phyloP scores from a whole-genome alignment of 2,888 invertebrate species.

The Synanthedon vespiformis region DNA sequence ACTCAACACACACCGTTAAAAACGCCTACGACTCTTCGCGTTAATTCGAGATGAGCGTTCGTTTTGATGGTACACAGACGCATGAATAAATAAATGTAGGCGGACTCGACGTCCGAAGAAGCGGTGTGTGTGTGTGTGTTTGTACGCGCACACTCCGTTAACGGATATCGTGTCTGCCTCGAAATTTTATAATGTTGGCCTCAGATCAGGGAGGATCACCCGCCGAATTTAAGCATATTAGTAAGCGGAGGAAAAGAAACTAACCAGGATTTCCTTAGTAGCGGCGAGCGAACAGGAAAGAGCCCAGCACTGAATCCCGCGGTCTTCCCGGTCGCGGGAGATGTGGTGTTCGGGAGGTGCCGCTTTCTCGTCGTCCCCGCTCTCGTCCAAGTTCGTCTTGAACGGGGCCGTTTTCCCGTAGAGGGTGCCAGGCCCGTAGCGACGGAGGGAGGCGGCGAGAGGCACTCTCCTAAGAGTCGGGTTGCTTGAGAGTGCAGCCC shows the following conservation, averaged over 20 bases:
- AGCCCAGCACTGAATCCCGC: background rate
- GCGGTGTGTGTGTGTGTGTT: too few species aligned
- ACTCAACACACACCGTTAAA: too few species aligned
- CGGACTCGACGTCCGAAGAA: background rate
- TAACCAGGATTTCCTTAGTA: conserved; percentile 73
- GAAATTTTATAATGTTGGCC: background rate
- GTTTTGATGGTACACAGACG: background rate
- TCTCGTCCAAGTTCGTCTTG: background rate
- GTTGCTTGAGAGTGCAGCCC: background rate
- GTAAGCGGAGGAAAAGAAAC: conserved; percentile 75
- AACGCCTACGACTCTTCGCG: background rate
- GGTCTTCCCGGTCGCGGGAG: background rate
- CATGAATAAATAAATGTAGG: background rate
- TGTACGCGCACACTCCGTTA: background rate
- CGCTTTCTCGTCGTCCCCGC: background rate
- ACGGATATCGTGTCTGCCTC: background rate
- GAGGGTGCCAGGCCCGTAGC: conserved; percentile 56
- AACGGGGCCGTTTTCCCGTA: conserved; percentile 13
- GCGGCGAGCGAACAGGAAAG: conserved; percentile 39
- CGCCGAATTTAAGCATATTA: conserved; percentile 69
- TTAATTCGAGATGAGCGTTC: background rate
- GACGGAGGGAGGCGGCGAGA: conserved; percentile 16
- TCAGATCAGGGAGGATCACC: conserved; percentile 4
- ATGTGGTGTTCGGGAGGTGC: background rate
- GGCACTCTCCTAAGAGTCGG: conserved; percentile 2